Base-by-base conservation (phyloP, 2,888 invertebrate species). In the Erebia ligea region DNA sequence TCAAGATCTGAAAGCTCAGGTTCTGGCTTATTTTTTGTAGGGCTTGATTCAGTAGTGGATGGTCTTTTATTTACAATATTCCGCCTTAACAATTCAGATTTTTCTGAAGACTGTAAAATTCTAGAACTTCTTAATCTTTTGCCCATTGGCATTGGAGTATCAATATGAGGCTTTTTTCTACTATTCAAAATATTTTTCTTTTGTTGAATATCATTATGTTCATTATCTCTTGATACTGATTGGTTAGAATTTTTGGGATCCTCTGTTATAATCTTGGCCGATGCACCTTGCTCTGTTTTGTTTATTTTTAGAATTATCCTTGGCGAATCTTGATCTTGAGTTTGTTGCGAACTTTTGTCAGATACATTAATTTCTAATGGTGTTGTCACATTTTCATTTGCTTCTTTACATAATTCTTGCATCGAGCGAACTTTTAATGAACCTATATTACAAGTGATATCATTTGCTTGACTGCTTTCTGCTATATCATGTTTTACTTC, bases 241-340 rank as follows among this genome's bases (percentile, higher is more conserved):
- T 84, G 82, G 61, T 87, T 88, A 69, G 84, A 78, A 76, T 81
- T 84, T 73, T 84, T 86, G 11, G 79, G 68, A 58, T 92, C 92
- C 82, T 94, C 94, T 71, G 92, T 92, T 69, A 94, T 87, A 73
- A 93, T 90, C 87, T 94, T 90, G 57, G 93, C 88, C 76, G 92
- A 91, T 77, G 93, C 76, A 74, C 93, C 94, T 82, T 92, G 91
- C 78, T 94, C 94, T 79, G 94, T 94, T 89, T 95, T 95, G 82
- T 95, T 95, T 77, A 95, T 95, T 87, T 95, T 95, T 79, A 95
- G 87, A 76, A 95, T 95, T 77, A 95, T 95, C 80, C 95, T 83
- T 69, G 94, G 94, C 42, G 94, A 94, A 80, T 93, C 93, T 85
- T 93, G 93, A 59, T 91, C 92, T 67, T 91, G 89, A 73, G 88